phyloP scores from a whole-genome alignment of 2,888 invertebrate species.

The Beris chalybata region DNA sequence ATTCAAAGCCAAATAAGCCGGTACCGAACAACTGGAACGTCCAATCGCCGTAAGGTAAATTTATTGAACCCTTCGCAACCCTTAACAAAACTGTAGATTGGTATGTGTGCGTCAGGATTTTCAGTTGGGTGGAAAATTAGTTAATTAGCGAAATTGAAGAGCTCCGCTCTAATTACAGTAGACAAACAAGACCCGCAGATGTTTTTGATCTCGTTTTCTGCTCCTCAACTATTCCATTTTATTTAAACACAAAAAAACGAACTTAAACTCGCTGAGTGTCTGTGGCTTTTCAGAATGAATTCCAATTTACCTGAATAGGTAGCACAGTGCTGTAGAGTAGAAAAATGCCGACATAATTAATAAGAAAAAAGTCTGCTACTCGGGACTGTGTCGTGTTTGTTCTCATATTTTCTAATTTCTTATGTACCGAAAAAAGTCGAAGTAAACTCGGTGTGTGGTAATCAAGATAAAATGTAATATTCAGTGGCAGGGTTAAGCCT shows the following conservation, averaged over 20 bases:
- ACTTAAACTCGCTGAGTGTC: no score
- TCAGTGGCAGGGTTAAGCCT: slow-evolving; percentile 11
- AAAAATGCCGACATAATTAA: slow-evolving; percentile 24
- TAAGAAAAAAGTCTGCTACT: slow-evolving; percentile 6
- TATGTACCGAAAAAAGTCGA: slow-evolving; percentile 3
- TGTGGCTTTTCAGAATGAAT: no score
- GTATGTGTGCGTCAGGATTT: slow-evolving; percentile 1
- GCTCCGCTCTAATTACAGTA: slow-evolving; percentile 13
- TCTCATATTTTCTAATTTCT: slow-evolving; percentile 25
- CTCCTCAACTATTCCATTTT: slow-evolving; percentile 1
- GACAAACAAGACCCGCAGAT: slow-evolving; percentile 28
- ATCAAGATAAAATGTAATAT: slow-evolving; percentile 10
- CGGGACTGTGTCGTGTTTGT: slow-evolving; percentile 12
- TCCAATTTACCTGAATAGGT: no score
- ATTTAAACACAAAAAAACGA: background rate
- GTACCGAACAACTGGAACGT: slow-evolving; percentile 4
- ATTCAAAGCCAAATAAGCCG: slow-evolving; percentile 21
- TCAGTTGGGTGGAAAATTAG: slow-evolving; percentile 28
- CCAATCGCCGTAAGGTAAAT: slow-evolving; percentile 12
- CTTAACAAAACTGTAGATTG: no score
- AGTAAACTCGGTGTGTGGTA: slow-evolving; percentile 18
- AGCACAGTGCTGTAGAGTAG: background rate
- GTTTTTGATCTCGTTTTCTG: slow-evolving; percentile 22
- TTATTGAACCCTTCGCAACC: slow-evolving; percentile 17
- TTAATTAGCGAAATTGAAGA: slow-evolving; percentile 33